Conservation (phyloP, 2,888 invertebrate species). For the Drosophila kambysellisi region DNA sequence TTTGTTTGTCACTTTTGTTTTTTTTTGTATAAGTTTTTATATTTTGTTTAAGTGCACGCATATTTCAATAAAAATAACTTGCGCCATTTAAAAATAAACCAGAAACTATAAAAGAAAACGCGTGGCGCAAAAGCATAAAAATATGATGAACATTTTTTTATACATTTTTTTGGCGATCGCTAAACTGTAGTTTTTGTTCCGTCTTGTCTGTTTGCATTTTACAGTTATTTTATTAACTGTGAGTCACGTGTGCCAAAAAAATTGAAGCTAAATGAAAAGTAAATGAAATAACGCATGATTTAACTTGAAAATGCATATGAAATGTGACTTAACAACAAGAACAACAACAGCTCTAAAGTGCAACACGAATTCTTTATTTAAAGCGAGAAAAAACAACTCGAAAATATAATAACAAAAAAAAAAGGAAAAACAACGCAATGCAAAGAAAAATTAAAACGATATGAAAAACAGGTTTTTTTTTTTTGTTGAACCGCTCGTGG, state of each 20-base stretch:
- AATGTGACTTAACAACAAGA: slow-evolving; percentile 3
- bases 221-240: slow-evolving; percentile 34
- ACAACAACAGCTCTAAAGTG: slow-evolving; percentile 12
- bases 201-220: background rate
- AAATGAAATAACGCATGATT: background rate
- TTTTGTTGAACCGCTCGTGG: slow-evolving; percentile 13
- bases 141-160: slow-evolving; percentile 4
- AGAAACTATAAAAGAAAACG: slow-evolving; percentile 13
- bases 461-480: slow-evolving; percentile 55
- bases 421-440: slow-evolving; percentile 13
- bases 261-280: slow-evolving; percentile 1
- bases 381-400: slow-evolving; percentile 5
- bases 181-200: background rate
- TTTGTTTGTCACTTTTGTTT: slow-evolving; percentile 8
- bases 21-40: slow-evolving; percentile 8
- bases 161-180: slow-evolving; percentile 6
- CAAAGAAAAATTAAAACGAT: slow-evolving; percentile 31
- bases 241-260: slow-evolving; percentile 55
- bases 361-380: slow-evolving; percentile 6
- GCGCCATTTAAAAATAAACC: slow-evolving; percentile 38
- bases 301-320: background rate
- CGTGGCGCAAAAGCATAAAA: slow-evolving; percentile 10
- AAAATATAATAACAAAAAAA: slow-evolving; percentile 8
- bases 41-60: slow-evolving; percentile 25
- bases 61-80: slow-evolving; percentile 43